Base-by-base conservation (phyloP, 2,113 vertebrate genomes). In the Vidua chalybeata region DNA sequence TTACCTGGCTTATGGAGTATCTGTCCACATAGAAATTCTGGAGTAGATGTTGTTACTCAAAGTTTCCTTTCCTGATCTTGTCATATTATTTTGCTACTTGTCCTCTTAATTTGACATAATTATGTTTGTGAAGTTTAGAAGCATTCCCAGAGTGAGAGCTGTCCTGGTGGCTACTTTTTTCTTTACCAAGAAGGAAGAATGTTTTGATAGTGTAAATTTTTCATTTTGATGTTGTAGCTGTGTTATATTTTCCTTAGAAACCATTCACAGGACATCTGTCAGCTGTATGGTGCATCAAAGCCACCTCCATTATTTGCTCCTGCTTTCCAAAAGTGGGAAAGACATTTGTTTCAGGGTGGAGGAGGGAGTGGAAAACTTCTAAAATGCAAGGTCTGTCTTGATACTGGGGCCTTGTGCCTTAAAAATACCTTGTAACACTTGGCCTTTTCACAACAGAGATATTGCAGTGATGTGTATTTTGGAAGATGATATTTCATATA, bases 261-360 rank as follows among this genome's bases (percentile, higher is more conserved):
- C 85, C 79, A 86, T 93, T 96, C 75, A 89, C 92, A 88, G 55
- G 93, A 94, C 88, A 91, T 89, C 91, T 95, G 94, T 93, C 90
- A 90, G 79, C 90, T 96, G 81, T 66, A 75, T 66, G 62, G 91
- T 91, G 74, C 93, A 95, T 96, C 95, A 92, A 93, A 96, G n/a
- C 93, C 90, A 94, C 92, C 82, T 93, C 90, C 82, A 15, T 88
- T 94, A 91, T 94, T 93, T 80, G 67, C 64, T 82, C 31, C 88
- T 93, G 68, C 79, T 77, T 95, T 92, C 90, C 39, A 74, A 93
- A 91, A 90, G 61, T 61, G 68, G 83, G 51, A 63, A 59, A 75
- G 72, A 73, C 39, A 30, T 96, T 96, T 96, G 89, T 94, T 85
- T 80, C 35, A 26, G 8, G 13, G 95, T 0, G 5, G 95, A 92